These are phyloP conservation scores for Thereva unica DNA, from an alignment of 2,888 invertebrate genomes.

Conservation along the genomic window DNA sequence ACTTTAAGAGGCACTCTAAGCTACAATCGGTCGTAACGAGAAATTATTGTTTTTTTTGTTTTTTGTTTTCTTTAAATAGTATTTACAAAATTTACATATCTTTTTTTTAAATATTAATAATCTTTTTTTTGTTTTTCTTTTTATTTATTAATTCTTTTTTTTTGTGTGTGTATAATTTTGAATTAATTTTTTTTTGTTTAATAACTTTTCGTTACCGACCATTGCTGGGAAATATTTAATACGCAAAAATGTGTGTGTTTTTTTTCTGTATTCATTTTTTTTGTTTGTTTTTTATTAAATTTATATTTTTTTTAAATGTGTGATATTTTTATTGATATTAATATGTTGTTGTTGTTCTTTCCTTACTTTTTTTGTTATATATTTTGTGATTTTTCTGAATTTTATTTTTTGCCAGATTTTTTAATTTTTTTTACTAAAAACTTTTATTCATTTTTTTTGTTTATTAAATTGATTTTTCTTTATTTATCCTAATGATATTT, in stretches of 20 bases:
- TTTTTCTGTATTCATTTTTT: constrained; percentile 32
- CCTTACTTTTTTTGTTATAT: constrained; percentile 8
- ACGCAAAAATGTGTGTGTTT: constrained; percentile 20
- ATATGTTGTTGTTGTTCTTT: constrained; percentile 20
- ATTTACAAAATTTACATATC: background rate
- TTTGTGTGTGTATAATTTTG: constrained; percentile 5
- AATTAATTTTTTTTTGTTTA: constrained; percentile 24
- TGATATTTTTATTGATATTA: constrained; percentile 31
- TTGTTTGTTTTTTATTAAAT: constrained; percentile 8
- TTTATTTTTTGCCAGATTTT: constrained; percentile 23
- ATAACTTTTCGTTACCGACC: constrained; percentile 47
- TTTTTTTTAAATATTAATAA: constrained; percentile 8
- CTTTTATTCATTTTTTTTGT: constrained; percentile 16
- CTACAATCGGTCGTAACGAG: constrained; percentile 49
- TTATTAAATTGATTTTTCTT: constrained; percentile 19
- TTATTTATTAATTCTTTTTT: no score
- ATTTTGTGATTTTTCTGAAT: constrained; percentile 24
- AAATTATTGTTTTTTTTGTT: constrained; percentile 43
- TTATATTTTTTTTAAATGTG: constrained; percentile 15
- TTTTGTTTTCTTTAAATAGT: background rate
- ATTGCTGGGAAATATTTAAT: constrained; percentile 46
- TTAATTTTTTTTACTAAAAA: constrained; percentile 1
- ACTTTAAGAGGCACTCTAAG: constrained; percentile 49
- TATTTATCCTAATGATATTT: constrained; percentile 33
- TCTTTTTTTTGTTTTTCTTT: constrained; percentile 5